Evolutionary conservation across 2,797 vertebrate species (phyloP).

Genomic region (Gobionotothen gibberifrons): DNA sequence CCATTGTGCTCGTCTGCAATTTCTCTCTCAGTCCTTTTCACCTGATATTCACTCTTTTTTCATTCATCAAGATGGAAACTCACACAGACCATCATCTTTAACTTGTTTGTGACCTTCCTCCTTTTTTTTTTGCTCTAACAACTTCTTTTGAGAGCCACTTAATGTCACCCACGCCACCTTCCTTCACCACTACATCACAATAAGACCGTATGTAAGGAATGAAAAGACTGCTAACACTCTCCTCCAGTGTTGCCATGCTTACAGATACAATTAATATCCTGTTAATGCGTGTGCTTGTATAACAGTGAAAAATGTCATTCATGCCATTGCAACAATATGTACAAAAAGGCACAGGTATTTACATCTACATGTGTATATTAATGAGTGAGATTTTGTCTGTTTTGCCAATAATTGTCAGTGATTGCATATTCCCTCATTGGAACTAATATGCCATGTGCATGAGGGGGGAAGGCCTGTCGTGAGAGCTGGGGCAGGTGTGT

Average conservation of each 20-base stretch:
- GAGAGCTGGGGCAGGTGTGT: constrained; percentile 53
- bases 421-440: constrained; percentile 39
- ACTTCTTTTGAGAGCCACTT: constrained; percentile 28
- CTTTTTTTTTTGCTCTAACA: constrained; percentile 16
- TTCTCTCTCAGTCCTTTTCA: constrained; percentile 27
- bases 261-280: constrained; percentile 1
- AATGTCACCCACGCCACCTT: constrained; percentile 32
- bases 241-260: constrained; percentile 40
- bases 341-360: constrained; percentile 4
- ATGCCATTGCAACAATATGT: neutral
- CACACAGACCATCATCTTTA: neutral
- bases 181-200: constrained; percentile 22
- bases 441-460: constrained; percentile 22
- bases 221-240: constrained; percentile 2
- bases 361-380: constrained; percentile 15
- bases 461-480: constrained; percentile 12
- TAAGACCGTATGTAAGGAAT: constrained; percentile 19
- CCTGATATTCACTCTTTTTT: constrained; percentile 10
- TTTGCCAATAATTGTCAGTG: constrained; percentile 22
- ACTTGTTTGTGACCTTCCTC: constrained; percentile 1
- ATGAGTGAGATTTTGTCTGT: neutral
- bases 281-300: constrained; percentile 12
- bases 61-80: constrained; percentile 13
- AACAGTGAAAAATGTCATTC: constrained; percentile 14
- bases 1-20: constrained; percentile 15